These are phyloP conservation scores for Capra hircus DNA, from an alignment of 2,113 vertebrate species.

Conservation along the genomic window DNA sequence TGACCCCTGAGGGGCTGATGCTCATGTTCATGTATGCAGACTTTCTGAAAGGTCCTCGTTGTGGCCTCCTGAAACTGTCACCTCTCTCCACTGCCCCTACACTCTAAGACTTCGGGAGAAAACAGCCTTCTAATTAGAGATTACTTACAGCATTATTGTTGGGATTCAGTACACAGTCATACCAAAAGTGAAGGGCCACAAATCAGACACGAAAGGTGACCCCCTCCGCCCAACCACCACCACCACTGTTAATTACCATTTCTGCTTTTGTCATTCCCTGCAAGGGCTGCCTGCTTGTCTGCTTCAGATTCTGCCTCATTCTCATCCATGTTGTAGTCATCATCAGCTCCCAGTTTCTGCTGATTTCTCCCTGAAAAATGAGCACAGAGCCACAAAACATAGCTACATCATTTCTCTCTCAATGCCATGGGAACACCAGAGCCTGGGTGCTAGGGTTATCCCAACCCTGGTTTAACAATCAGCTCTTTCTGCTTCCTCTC, in stretches of 20 bases:
- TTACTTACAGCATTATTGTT: not conserved
- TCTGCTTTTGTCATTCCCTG: conserved; percentile 70
- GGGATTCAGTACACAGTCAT: not conserved
- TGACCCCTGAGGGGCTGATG: not conserved
- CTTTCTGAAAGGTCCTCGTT: not conserved
- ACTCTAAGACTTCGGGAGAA: not conserved
- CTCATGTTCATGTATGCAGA: not conserved
- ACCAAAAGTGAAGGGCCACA: not conserved
- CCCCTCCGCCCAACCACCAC: too few relatives aligned
- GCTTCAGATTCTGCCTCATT: conserved; percentile 93
- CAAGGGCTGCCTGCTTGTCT: conserved; percentile 91
- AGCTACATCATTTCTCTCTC: not conserved
- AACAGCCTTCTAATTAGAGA: not conserved
- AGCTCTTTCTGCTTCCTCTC: not conserved
- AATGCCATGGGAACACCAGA: not conserved
- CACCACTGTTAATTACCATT: conserved; percentile 63
- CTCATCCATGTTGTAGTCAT: conserved; percentile 88
- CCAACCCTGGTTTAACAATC: not conserved
- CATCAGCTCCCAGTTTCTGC: conserved; percentile 62
- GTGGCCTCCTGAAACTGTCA: not conserved
- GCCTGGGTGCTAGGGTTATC: not conserved
- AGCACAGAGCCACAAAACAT: not conserved
- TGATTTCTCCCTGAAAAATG: conserved; percentile 27
- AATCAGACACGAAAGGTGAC: not conserved
- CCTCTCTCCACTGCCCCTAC: not conserved